Base-by-base conservation (phyloP, 1,140 invertebrate genomes). In the Hestina assimilis region DNA sequence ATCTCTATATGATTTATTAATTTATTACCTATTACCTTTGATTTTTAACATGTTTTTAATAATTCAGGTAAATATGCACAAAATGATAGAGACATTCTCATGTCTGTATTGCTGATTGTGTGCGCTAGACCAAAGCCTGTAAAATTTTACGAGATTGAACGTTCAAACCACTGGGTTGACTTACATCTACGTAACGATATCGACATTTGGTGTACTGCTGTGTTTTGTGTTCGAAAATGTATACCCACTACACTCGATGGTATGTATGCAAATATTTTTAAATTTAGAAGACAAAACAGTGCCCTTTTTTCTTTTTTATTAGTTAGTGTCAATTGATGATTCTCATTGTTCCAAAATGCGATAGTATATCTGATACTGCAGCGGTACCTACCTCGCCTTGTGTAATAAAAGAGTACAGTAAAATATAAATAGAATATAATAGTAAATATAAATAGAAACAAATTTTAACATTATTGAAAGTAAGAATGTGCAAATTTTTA, bases 21-120 rank as follows among this genome's bases (percentile, higher is more conserved):
- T 3, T 40, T 40, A 17, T 40, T 40, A 40, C 3, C 15, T 40
- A 17, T 9, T 1, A 40, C 4, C 4, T 4, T 15, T 14, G 8
- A 40, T 14, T 20, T 17, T 20, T 19, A 28, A 12, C 19, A 33
- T 12, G 45, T 40, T 42, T 40, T 15, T 59, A 46, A 47, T 41
- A 24, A 78, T 79, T 46, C 69, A 87, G 84, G 79, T 54, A 86
- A 86, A 83, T 87, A 81, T 55, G 79, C 81, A 14, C 58, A 72
- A 53, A 85, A 85, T 63, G 66, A 79, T 75, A 69, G 72, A 38
- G 83, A 87, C 45, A 80, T 87, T 35, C 47, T 79, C 0, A 68
- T 88, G 63, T 81, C 83, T 19, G 60, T 85, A 20, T 55, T 86
- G n/a, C 59, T 88, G 40, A 38, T 85, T 45, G 83, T 88, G 4